A percentile compares a stretch with the other conserved stretches of the same genome.
phyloP scores from a whole-genome alignment of 1,140 invertebrate genomes.

The Diorhabda sublineata region DNA sequence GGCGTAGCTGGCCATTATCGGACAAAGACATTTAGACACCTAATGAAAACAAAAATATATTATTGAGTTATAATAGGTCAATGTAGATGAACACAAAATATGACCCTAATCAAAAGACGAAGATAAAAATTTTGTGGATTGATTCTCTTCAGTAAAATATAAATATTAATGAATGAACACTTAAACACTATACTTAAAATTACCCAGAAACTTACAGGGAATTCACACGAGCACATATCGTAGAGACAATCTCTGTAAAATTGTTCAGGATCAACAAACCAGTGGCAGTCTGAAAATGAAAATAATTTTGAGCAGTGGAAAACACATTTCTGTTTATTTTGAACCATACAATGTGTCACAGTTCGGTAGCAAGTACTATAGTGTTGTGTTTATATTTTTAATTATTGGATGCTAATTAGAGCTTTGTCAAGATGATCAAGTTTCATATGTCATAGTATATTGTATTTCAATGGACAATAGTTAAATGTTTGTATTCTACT shows the following conservation, averaged over 20 bases:
- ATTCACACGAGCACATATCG: slow-evolving; percentile 80
- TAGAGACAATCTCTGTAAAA: slow-evolving; percentile 80
- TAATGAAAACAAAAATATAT: slow-evolving; percentile 25
- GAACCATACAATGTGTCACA: too few relatives aligned
- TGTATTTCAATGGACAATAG: too few relatives aligned
- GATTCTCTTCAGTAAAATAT: too few relatives aligned
- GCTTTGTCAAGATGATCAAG: too few relatives aligned
- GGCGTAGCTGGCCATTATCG: slow-evolving; percentile 74
- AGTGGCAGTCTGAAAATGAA: slow-evolving; percentile 23
- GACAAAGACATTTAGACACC: slow-evolving; percentile 69
- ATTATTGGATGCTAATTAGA: too few relatives aligned
- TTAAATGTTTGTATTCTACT: too few relatives aligned
- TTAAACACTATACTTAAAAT: background rate
- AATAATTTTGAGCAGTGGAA: background rate
- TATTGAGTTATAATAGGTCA: background rate
- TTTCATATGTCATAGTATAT: too few relatives aligned
- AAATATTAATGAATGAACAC: too few relatives aligned
- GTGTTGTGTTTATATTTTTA: too few relatives aligned
- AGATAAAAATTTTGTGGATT: background rate
- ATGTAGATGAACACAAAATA: too few relatives aligned
- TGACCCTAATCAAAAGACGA: background rate
- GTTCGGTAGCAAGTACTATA: too few relatives aligned
- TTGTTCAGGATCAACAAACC: slow-evolving; percentile 69
- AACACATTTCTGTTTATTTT: too few relatives aligned
- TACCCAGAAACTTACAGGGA: slow-evolving; percentile 40